phyloP scores from a whole-genome alignment of 2,113 vertebrate genomes.

The Silurus glanis region DNA sequence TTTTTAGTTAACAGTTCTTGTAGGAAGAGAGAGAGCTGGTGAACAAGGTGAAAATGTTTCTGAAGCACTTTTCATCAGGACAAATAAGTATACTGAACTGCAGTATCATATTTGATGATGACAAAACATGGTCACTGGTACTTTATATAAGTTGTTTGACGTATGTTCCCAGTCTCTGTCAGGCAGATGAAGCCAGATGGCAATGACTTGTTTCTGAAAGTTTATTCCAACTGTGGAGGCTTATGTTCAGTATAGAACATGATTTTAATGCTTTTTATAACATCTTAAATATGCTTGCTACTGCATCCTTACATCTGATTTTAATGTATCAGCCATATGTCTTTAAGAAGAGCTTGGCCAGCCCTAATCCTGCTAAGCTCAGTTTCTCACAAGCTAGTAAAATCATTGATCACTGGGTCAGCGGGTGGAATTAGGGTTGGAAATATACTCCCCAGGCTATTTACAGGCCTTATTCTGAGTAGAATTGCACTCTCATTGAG shows the following conservation, averaged over 20 bases:
- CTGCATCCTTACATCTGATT: not conserved
- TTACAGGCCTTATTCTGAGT: not conserved
- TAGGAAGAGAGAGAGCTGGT: not conserved
- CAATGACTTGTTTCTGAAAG: conserved; percentile 25
- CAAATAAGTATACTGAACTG: not conserved
- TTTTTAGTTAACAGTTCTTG: not conserved
- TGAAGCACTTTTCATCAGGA: not conserved
- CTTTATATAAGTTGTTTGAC: conserved; percentile 50
- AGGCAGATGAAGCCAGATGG: conserved; percentile 67
- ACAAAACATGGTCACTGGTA: conserved; percentile 41
- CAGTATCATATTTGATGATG: conserved; percentile 42
- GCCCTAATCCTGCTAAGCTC: not conserved
- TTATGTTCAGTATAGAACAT: not conserved
- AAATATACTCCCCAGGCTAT: not conserved
- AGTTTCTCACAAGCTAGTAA: not conserved
- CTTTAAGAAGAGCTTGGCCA: not conserved
- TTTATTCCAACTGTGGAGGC: conserved; percentile 2
- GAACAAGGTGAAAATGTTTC: not conserved
- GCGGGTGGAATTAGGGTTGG: not conserved
- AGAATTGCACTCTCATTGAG: not conserved
- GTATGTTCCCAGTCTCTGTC: conserved; percentile 59
- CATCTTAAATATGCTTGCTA: conserved; percentile 7
- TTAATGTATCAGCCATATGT: not conserved
- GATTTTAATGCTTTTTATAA: not conserved
- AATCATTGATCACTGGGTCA: not conserved